Percentiles rank a stretch among this genome's conserved stretches.
Conservation (phyloP, 2,888 invertebrate genomes). For the Pristionchus japonicus region DNA sequence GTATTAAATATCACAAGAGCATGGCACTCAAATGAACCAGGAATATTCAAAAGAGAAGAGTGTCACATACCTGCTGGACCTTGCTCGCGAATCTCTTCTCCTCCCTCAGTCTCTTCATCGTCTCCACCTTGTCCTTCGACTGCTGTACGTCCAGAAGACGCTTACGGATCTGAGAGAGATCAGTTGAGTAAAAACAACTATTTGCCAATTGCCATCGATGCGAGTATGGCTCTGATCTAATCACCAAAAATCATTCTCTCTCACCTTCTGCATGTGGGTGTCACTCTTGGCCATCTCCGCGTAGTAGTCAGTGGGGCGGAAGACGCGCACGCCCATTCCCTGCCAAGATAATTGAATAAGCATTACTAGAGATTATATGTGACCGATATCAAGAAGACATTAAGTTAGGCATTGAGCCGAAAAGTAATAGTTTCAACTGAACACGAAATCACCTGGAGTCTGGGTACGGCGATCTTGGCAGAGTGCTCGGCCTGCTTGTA, state of each 20-base stretch:
- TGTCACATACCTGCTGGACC: slow-evolving; percentile 71
- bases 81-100: slow-evolving; percentile 94
- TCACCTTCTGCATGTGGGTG: slow-evolving; percentile 92
- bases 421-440: too few relatives aligned
- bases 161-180: slow-evolving; percentile 63
- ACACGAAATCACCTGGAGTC: slow-evolving; percentile 80
- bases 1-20: too few relatives aligned
- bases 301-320: slow-evolving; percentile 94
- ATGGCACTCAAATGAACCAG: too few relatives aligned
- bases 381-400: too few relatives aligned
- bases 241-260: neutral
- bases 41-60: neutral
- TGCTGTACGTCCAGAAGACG: slow-evolving; percentile 79
- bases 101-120: slow-evolving; percentile 89
- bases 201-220: too few relatives aligned
- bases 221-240: too few relatives aligned
- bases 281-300: slow-evolving; percentile 99
- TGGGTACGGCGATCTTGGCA: slow-evolving; percentile 86
- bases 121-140: slow-evolving; percentile 88
- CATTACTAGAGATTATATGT: too few relatives aligned
- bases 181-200: too few relatives aligned
- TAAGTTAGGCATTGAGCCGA: too few relatives aligned
- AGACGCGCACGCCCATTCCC: slow-evolving; percentile 81
- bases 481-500: slow-evolving; percentile 82
- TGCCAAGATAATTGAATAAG: neutral